Conservation (phyloP, 2,113 vertebrate species). For the Trochalopteron elliotii region DNA sequence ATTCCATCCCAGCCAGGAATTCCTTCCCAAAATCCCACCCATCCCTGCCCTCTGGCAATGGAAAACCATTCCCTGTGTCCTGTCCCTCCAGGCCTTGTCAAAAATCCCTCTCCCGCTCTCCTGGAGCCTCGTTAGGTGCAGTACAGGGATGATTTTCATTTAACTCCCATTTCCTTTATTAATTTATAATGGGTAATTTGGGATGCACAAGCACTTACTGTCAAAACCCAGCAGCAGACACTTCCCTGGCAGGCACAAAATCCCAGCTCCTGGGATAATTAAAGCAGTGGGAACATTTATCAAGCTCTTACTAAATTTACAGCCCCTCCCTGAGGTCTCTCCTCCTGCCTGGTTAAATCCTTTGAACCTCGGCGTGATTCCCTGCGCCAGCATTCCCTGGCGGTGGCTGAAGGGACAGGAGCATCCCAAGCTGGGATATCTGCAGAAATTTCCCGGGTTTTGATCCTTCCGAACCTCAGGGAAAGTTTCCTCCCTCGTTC, state of each 20-base stretch:
- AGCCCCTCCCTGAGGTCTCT: background rate
- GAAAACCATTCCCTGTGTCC: background rate
- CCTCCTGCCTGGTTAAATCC: background rate
- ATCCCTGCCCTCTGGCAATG: background rate
- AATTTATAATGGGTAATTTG: background rate
- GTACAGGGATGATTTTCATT: background rate
- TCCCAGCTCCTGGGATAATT: background rate
- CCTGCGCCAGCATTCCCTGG: background rate
- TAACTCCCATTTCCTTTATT: background rate
- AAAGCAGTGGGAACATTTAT: background rate
- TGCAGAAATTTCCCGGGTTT: background rate
- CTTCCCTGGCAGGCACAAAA: background rate
- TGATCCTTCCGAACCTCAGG: rapidly evolving
- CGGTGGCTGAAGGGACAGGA: rapidly evolving
- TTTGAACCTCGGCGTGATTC: rapidly evolving
- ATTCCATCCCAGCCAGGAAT: background rate
- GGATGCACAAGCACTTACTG: background rate
- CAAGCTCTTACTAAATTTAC: background rate
- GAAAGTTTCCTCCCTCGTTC: background rate
- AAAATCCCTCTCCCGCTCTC: background rate
- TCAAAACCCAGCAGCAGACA: background rate
- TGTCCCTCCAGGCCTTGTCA: background rate
- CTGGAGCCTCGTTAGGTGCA: background rate
- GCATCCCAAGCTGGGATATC: background rate
- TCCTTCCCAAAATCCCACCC: background rate